Evolutionary conservation across 2,113 vertebrate genomes (phyloP).

Genomic region (Xiphorhynchus elegans): DNA sequence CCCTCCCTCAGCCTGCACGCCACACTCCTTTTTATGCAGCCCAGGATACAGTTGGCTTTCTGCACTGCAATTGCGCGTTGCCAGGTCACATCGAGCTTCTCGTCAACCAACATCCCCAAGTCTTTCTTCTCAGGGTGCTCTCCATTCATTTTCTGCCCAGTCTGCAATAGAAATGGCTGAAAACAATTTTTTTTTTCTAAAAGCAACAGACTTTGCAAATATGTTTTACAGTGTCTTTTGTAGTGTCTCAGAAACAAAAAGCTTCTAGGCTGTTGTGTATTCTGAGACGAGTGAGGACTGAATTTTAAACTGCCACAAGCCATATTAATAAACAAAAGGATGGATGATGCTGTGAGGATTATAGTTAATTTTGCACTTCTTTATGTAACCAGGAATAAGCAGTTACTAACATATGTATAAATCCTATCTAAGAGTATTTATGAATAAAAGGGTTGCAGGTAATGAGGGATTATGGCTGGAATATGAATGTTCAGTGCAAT

Average conservation of each 20-base stretch:
- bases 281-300: background rate
- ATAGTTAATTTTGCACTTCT: background rate
- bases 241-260: background rate
- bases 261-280: background rate
- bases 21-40: too few species aligned
- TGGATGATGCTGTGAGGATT: background rate
- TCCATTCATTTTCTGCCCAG: background rate
- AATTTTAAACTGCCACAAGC: background rate
- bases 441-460: background rate
- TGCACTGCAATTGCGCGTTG: background rate
- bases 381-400: background rate
- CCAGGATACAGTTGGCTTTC: too few species aligned
- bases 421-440: background rate
- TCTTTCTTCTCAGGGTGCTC: background rate
- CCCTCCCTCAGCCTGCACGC: too few species aligned
- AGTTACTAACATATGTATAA: background rate
- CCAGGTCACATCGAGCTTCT: background rate
- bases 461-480: background rate
- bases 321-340: background rate
- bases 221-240: background rate
- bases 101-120: background rate
- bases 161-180: background rate
- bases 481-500: background rate
- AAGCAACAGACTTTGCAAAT: background rate
- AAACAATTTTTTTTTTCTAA: background rate